Base-by-base conservation (phyloP, 1,140 invertebrate species). In the Fopius arisanus region DNA sequence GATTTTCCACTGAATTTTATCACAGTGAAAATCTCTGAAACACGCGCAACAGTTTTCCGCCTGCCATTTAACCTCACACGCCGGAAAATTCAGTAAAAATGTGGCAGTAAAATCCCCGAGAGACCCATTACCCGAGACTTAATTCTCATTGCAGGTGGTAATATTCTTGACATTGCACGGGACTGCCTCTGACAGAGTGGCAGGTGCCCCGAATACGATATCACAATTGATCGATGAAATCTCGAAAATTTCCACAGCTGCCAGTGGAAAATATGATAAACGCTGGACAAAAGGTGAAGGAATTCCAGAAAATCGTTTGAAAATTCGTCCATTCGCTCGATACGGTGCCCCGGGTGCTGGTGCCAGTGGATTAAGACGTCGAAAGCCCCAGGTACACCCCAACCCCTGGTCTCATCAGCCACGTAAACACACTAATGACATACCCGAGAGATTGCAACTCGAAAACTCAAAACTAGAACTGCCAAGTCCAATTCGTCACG, bases 271-370 rank as follows among this genome's bases (percentile, higher is more conserved):
- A 37, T 37, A 37, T 12, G 33, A 37, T 1, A 81, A n/a, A 59
- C 77, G 14, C 82, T 83, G 23, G 80, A 80, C 67, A 86, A 84
- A 78, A 74, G 84, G 33, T 37, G 33, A 12, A 37, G 1, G 33
- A 37, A 37, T 37, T 6, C 40, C 81, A 80, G 48, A 74, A 81
- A 72, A 80, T 71, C n/a, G 76, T n/a, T n/a, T n/a, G n/a, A n/a
- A n/a, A n/a, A n/a, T n/a, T n/a, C n/a, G 79, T 67, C 87, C 86
- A 0, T 82, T 85, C 23, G 79, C 67, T 16, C 80, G 78, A 40
- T 88, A 88, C 67, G 84, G 85, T 3, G 80, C 80, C 3, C 86
- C 87, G 0, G 76, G 19, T 14, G 14, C 19, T 12, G 19, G 1
- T 51, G 14, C 14, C 2, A 51, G 14, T 5, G 43, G n/a, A 51